Percentiles rank a stretch among this genome's conserved stretches.
These are phyloP conservation scores for Dufourea novaeangliae DNA, from an alignment of 1,140 invertebrate species.

Conservation along the genomic window DNA sequence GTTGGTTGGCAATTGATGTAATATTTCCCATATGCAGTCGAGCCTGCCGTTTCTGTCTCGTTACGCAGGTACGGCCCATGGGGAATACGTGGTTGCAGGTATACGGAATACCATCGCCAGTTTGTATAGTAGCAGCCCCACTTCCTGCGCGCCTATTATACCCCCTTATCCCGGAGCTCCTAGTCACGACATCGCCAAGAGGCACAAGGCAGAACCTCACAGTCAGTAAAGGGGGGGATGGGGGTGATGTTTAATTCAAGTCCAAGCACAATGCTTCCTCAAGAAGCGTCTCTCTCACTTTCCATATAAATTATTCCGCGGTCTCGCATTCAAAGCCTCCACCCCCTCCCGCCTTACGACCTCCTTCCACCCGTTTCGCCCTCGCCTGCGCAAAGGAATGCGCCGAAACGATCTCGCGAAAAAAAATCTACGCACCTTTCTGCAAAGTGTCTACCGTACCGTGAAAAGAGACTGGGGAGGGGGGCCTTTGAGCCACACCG, in stretches of 20 bases:
- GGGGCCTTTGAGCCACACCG: constrained; percentile 1
- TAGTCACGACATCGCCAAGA: constrained; percentile 70
- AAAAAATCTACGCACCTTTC: constrained; percentile 64
- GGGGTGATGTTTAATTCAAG: constrained; percentile 71
- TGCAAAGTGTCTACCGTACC: constrained; percentile 41
- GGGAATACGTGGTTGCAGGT: constrained; percentile 55
- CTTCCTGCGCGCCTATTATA: constrained; percentile 65
- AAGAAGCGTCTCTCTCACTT: constrained; percentile 62
- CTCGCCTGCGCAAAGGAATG: constrained; percentile 43
- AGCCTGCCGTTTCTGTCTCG: constrained; percentile 45
- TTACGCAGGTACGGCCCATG: constrained; percentile 55
- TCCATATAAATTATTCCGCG: constrained; percentile 66
- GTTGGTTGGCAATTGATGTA: constrained; percentile 26
- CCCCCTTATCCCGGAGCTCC: constrained; percentile 62
- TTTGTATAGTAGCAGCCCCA: constrained; percentile 66
- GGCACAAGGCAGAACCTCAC: constrained; percentile 60
- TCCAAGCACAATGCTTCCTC: constrained; percentile 68
- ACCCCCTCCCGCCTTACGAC: not conserved
- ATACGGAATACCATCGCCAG: constrained; percentile 60
- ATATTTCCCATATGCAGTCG: constrained; percentile 28
- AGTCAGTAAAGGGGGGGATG: constrained; percentile 63
- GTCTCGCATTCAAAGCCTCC: constrained; percentile 60
- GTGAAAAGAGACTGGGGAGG: constrained; percentile 37
- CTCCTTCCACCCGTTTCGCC: constrained; percentile 2
- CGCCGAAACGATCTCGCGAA: constrained; percentile 58